Evolutionary conservation across 1,140 invertebrate species (phyloP).

Genomic region (Portunus trituberculatus): DNA sequence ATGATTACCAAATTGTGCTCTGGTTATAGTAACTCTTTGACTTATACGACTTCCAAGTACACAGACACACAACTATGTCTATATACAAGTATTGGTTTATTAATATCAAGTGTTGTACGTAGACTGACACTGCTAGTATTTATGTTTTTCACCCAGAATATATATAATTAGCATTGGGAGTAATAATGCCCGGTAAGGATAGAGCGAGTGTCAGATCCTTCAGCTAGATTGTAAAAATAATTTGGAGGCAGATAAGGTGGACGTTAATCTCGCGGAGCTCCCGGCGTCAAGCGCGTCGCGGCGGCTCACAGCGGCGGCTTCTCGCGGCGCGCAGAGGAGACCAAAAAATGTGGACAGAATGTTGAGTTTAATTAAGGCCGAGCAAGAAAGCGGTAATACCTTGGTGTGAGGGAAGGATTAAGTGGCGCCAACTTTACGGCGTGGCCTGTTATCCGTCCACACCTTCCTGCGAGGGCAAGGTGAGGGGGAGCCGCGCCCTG

Average conservation of each 20-base stretch:
- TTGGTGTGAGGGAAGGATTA: neutral
- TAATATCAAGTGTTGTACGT: neutral
- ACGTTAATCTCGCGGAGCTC: neutral
- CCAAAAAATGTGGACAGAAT: neutral
- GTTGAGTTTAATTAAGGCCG: neutral
- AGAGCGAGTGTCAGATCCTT: neutral
- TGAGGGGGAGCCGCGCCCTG: neutral
- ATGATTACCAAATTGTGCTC: neutral
- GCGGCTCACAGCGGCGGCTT: neutral
- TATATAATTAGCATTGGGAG: conserved; percentile 38
- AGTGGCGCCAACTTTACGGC: neutral
- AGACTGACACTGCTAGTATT: neutral
- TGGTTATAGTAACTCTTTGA: neutral
- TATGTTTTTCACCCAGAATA: conserved; percentile 41
- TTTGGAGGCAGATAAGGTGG: neutral
- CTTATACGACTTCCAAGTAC: too few relatives aligned
- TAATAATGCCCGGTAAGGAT: neutral
- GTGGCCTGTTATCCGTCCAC: neutral
- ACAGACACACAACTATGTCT: too few relatives aligned
- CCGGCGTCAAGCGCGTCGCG: neutral
- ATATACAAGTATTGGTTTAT: too few relatives aligned
- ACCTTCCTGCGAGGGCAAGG: neutral
- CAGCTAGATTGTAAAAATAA: neutral
- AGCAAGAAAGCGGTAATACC: neutral
- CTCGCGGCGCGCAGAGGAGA: neutral